Base-by-base conservation (phyloP, 2,797 vertebrate genomes). In the Melanotaenia boesemani region DNA sequence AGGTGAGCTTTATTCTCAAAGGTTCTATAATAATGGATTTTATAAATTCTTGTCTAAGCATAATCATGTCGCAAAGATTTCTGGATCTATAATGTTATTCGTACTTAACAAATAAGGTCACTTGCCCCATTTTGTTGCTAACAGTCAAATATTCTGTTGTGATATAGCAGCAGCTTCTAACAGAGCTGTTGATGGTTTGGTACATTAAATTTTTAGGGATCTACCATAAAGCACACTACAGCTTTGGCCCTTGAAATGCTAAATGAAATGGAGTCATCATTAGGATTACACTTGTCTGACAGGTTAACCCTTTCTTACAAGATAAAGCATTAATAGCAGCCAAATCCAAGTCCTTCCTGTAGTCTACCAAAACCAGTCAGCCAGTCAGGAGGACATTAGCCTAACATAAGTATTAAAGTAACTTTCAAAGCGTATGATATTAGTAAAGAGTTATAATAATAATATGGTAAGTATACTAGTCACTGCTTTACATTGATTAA, bases 241-340 rank as follows among this genome's bases (percentile, higher is more conserved):
- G 7, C 6, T 36, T 75, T 34, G 16, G 12, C 59, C 3, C 8
- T 13, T 30, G 20, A 65, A 41, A 58, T 59, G 60, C 0, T 24
- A 18, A 11, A 11, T 36, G 36, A 54, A 54, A 63, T 15, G 44
- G 6, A 36, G 15, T 16, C 37, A 24, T 30, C 2, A 64, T 24
- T 28, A 63, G 52, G 46, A 13, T n/a, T 55, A 20, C 26, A 59
- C 44, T 37, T 26, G 66, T 80, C 68, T 63, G 61, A 75, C 67
- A 7, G 55, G 72, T 61, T 32, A 58, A 34, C 59, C 50, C 24
- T 34, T 44, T 50, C 18, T 36, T 37, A 26, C 24, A 9, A 55
- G 37, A 67, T 56, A 54, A 56, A 64, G 10, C 4, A 32, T 24
- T n/a, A 22, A 15, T 30, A 10, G 26, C 56, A 61, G 66, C 24